Base-by-base conservation (phyloP, 2,888 invertebrate species). In the Agelastica alni region DNA sequence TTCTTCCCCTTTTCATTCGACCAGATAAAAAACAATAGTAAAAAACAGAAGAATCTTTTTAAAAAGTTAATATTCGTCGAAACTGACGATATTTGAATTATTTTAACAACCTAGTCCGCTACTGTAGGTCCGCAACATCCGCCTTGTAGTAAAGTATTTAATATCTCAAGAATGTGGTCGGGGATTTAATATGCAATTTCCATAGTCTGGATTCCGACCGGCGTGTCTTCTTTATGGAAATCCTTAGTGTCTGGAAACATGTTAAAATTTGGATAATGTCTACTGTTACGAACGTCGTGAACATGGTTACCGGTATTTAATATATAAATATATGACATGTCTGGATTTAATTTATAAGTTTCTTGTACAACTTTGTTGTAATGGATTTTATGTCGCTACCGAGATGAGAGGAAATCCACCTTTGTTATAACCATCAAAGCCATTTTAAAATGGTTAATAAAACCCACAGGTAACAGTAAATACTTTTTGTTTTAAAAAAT, bases 91-190 rank as follows among this genome's bases (percentile, higher is more conserved):
- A n/a, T n/a, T n/a, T n/a, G n/a, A n/a, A n/a, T n/a, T n/a, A n/a
- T n/a, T 36, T 17, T 7, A 16, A 18, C 17, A 2, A 36, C 16
- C 9, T 3, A 39, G 37, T 39, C 37, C 37, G 20, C 6, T 39
- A 20, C 37, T 39, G 22, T 42, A 32, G 52, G 60, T 51, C 51
- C 51, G 43, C 26, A 30, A 18, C 52, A 49, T 59, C 42, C 51
- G 28, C 41, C 46, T 47, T 56, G 45, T 59, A 37, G 46, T 52
- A 49, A 62, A 61, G 62, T 63, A 64, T 67, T 66, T 65, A 69
- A 68, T 69, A 69, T 69, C 67, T 65, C 58, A 66, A 64, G 68
- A 66, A 65, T 65, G 67, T 64, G 65, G 65, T 64, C 64, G 60
- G 62, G 63, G 66, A n/a, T 68, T 68, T 65, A 68, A 64, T 68